Percentiles rank a stretch among this genome's conserved stretches.
phyloP scores from a whole-genome alignment of 1,140 invertebrate genomes.

The Gryon sp. region DNA sequence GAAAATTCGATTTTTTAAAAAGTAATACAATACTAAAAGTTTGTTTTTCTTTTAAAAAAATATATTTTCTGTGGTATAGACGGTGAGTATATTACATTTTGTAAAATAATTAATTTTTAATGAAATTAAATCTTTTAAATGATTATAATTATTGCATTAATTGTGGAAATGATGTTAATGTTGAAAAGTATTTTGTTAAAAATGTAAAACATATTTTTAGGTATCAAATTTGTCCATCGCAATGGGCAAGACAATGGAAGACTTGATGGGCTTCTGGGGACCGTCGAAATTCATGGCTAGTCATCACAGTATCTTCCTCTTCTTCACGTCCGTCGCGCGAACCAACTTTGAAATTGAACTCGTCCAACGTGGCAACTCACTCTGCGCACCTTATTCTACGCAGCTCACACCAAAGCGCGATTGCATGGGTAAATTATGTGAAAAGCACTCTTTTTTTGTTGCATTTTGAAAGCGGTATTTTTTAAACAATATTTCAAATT shows the following conservation, averaged over 20 bases:
- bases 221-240: constrained; percentile 85
- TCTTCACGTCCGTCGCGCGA: constrained; percentile 93
- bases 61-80: constrained; percentile 54
- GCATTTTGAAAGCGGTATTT: background rate
- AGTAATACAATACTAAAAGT: too few relatives aligned
- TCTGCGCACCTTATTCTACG: constrained; percentile 82
- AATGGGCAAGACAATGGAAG: constrained; percentile 94
- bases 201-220: constrained; percentile 9
- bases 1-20: too few relatives aligned
- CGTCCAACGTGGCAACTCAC: constrained; percentile 89
- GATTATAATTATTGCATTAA: too few relatives aligned
- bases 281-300: constrained; percentile 83
- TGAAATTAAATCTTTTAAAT: too few relatives aligned
- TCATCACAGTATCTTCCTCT: constrained; percentile 89
- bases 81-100: constrained; percentile 51
- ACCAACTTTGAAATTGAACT: constrained; percentile 96
- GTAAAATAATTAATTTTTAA: too few relatives aligned
- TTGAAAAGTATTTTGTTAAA: constrained; percentile 5
- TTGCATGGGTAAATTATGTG: constrained; percentile 90
- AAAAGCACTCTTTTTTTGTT: constrained; percentile 5
- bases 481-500: too few relatives aligned
- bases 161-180: too few relatives aligned
- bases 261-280: constrained; percentile 91
- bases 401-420: constrained; percentile 88
- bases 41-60: constrained; percentile 64